phyloP scores from a whole-genome alignment of 2,888 invertebrate genomes.

The Teleiodes luculella region DNA sequence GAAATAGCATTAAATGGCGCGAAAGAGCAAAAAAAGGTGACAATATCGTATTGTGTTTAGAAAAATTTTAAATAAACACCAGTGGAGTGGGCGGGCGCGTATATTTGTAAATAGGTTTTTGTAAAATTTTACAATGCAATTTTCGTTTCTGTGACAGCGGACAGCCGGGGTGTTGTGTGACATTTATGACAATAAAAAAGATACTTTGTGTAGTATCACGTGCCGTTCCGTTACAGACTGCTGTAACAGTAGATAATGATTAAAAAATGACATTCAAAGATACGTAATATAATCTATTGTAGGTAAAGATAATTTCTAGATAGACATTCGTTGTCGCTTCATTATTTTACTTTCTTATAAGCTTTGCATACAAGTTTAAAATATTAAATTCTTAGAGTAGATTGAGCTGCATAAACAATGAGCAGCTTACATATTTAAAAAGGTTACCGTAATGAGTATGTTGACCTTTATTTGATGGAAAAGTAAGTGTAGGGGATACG shows the following conservation, averaged over 20 bases:
- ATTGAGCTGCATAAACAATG: no score
- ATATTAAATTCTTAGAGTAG: no score
- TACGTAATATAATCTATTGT: no score
- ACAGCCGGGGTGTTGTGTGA: conserved; percentile 32
- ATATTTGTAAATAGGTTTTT: conserved; percentile 73
- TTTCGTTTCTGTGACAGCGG: conserved; percentile 32
- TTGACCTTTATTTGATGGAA: conserved; percentile 15
- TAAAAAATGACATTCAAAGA: not conserved
- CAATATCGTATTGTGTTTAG: conserved; percentile 58
- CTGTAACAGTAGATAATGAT: not conserved
- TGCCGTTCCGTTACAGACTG: conserved; percentile 28
- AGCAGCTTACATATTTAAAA: conserved; percentile 17
- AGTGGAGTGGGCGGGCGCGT: conserved; percentile 76
- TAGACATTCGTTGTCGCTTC: no score
- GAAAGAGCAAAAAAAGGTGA: conserved; percentile 70
- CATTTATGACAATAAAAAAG: conserved; percentile 17
- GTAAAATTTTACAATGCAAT: conserved; percentile 49
- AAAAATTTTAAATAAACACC: conserved; percentile 77
- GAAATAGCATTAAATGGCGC: conserved; percentile 76
- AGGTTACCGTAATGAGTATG: conserved; percentile 18
- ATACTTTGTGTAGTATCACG: conserved; percentile 32
- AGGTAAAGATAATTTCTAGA: no score
- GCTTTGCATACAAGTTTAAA: no score
- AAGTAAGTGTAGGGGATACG: conserved; percentile 12
- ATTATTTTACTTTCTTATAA: no score